Base-by-base conservation (phyloP, 2,113 vertebrate genomes). In the Peromyscus californicus region DNA sequence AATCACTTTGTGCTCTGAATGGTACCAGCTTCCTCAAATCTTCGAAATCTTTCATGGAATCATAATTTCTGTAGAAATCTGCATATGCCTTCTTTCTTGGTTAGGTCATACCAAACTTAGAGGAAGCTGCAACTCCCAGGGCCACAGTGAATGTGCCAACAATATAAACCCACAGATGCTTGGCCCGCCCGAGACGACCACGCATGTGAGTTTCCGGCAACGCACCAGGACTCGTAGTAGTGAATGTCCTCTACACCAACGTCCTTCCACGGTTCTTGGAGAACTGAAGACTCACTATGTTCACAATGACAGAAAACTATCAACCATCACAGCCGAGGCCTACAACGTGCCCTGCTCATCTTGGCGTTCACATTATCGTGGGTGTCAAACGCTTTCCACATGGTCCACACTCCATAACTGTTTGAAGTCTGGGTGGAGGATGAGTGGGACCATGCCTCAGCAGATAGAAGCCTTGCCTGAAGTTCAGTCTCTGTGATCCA, bases 331-430 rank as follows among this genome's bases (percentile, higher is more conserved):
- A 59, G 57, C 48, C 17, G 17, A 59, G 57, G 48, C 87, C 75
- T 45, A 17, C 24, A 59, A 7, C 5, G 33, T 8, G 19, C 65
- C 51, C 65, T 67, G 12, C 63, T 67, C 76, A 39, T n/a, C 70
- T 61, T 22, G n/a, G 42, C 45, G 61, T 95, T 84, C 63, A 51
- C 84, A 42, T 96, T 67, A 42, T 26, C 16, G 61, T 65, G 91
- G 42, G 80, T 51, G 42, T 59, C 69, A 8, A 17, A 78, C 26
- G 54, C 57, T 59, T 79, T 69, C 54, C 10, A 45, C 33, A 3
- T 10, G 76, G 54, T 22, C 69, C 83, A 65, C 89, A 51, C 61
- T 79, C 51, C 33, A 39, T 75, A 74, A 76, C 87, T 65, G 42
- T 65, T 70, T 94, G 26, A 92, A 88, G 59, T 70, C 76, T 85